These are phyloP conservation scores for Caenorhabditis tropicalis DNA, from an alignment of 1,140 invertebrate species.

Conservation along the genomic window DNA sequence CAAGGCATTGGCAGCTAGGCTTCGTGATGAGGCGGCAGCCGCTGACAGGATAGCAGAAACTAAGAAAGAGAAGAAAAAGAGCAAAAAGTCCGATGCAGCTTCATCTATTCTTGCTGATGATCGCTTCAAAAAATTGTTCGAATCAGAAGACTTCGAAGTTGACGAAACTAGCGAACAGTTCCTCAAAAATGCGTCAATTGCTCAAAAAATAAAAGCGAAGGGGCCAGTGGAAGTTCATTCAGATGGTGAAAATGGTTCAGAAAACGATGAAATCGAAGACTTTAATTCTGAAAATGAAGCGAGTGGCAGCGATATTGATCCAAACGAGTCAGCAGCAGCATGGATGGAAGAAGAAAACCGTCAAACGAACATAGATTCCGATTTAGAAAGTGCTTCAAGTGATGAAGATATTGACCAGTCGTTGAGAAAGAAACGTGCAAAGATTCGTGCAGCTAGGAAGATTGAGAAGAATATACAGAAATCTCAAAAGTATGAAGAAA, in stretches of 20 bases:
- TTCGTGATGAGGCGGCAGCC: conserved; percentile 54
- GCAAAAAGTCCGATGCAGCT: conserved; percentile 72
- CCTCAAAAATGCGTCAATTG: conserved; percentile 71
- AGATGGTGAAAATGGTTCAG: conserved; percentile 20
- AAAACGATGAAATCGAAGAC: conserved; percentile 37
- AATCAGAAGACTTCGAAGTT: conserved; percentile 91
- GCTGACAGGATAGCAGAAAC: not conserved
- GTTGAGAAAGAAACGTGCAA: conserved; percentile 44
- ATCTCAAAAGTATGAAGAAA: conserved; percentile 1
- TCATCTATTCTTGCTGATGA: conserved; percentile 82
- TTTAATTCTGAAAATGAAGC: conserved; percentile 17
- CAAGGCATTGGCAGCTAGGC: conserved; percentile 60
- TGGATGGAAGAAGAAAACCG: conserved; percentile 45
- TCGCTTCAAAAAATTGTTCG: conserved; percentile 87
- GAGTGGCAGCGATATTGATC: conserved; percentile 52
- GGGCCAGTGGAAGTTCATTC: conserved; percentile 31
- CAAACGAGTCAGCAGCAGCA: not conserved
- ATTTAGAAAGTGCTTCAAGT: conserved; percentile 45
- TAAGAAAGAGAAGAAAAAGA: conserved; percentile 54
- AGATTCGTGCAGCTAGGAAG: not conserved
- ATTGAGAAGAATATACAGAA: conserved; percentile 6
- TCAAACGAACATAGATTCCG: not conserved
- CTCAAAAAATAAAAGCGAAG: conserved; percentile 42
- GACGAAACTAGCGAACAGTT: conserved; percentile 86
- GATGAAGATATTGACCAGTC: conserved; percentile 17